Evolutionary conservation across 2,888 invertebrate genomes (phyloP).

Genomic region (Tribolium freemani): DNA sequence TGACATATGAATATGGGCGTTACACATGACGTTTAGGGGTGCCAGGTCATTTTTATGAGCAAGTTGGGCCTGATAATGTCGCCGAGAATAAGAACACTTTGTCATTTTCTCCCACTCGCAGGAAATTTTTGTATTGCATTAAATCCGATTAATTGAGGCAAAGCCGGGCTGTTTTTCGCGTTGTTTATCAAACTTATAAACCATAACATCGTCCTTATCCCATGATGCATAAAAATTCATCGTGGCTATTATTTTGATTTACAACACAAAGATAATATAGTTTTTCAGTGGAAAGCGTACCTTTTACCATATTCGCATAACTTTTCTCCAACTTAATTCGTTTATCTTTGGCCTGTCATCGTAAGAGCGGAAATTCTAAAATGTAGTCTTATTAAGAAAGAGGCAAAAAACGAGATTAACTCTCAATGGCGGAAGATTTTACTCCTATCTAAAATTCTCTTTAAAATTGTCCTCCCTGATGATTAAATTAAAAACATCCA

Average conservation of each 20-base stretch:
- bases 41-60: slow-evolving; percentile 59
- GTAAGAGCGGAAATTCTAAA: slow-evolving; percentile 39
- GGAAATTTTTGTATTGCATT: slow-evolving; percentile 5
- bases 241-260: slow-evolving; percentile 44
- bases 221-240: slow-evolving; percentile 44
- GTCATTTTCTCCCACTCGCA: slow-evolving; percentile 48
- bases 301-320: slow-evolving; percentile 43
- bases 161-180: slow-evolving; percentile 14
- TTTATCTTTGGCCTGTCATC: slow-evolving; percentile 43
- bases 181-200: slow-evolving; percentile 39
- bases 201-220: slow-evolving; percentile 36
- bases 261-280: slow-evolving; percentile 45
- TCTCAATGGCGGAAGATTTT: slow-evolving; percentile 31
- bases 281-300: slow-evolving; percentile 45
- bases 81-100: slow-evolving; percentile 54
- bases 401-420: slow-evolving; percentile 40
- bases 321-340: slow-evolving; percentile 42
- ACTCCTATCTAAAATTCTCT: slow-evolving; percentile 27
- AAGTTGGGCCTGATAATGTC: slow-evolving; percentile 55
- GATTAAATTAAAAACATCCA: slow-evolving; percentile 28
- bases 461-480: slow-evolving; percentile 13
- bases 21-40: slow-evolving; percentile 56
- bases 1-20: slow-evolving; percentile 62
- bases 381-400: slow-evolving; percentile 42
- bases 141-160: slow-evolving; percentile 5